Conservation (phyloP, 2,888 invertebrate genomes). For the Drosophila macrospina region DNA sequence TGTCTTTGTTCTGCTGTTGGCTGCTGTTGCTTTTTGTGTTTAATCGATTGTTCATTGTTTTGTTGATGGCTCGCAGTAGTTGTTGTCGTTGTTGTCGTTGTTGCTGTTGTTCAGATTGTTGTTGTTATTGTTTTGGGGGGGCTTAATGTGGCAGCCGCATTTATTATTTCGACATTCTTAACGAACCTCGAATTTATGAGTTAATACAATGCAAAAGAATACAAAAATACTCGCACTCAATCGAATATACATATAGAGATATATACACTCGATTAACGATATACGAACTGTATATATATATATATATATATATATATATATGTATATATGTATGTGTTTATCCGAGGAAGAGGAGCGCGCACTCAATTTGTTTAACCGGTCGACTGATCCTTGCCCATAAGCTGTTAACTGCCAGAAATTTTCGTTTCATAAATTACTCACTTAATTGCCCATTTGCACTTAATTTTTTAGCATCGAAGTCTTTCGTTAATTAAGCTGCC, state of each 20-base stretch:
- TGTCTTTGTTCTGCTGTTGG: slow-evolving; percentile 68
- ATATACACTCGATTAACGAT: not conserved
- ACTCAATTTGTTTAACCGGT: slow-evolving; percentile 72
- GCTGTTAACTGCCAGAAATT: slow-evolving; percentile 59
- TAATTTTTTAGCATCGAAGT: slow-evolving; percentile 66
- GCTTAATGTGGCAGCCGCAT: slow-evolving; percentile 79
- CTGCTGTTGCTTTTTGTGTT: slow-evolving; percentile 71
- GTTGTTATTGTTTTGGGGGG: slow-evolving; percentile 41
- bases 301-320: not conserved
- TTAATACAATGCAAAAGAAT: slow-evolving; percentile 72
- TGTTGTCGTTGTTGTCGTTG: slow-evolving; percentile 33
- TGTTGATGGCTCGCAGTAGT: slow-evolving; percentile 55
- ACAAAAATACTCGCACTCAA: slow-evolving; percentile 47
- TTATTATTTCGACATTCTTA: slow-evolving; percentile 83
- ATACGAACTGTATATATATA: not conserved
- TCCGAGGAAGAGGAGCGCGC: slow-evolving; percentile 23
- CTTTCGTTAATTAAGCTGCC: slow-evolving; percentile 71
- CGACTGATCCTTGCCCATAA: slow-evolving; percentile 52
- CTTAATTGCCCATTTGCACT: slow-evolving; percentile 80
- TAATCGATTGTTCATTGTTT: slow-evolving; percentile 82
- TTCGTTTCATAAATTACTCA: slow-evolving; percentile 71
- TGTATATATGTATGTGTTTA: not conserved
- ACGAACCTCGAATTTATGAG: slow-evolving; percentile 83
- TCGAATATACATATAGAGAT: slow-evolving; percentile 12
- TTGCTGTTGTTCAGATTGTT: slow-evolving; percentile 35